A percentile compares a stretch with the other conserved stretches of the same genome.
Conservation (phyloP, 2,888 invertebrate species). For the Ophion slaviceki region DNA sequence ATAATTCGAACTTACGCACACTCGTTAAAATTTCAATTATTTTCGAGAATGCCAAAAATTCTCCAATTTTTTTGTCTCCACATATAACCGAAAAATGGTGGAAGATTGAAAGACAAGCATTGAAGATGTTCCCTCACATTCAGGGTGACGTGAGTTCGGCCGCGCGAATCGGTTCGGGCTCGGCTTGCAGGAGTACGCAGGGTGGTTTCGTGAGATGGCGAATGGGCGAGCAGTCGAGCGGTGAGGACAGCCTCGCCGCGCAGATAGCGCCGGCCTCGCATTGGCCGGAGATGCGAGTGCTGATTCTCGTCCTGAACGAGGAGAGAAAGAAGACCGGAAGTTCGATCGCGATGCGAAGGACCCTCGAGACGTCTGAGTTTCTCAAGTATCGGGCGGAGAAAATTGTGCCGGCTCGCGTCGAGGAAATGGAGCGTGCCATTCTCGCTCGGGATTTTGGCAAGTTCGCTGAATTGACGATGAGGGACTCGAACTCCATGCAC, state of each 20-base stretch:
- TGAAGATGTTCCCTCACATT: background rate
- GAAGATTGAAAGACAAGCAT: background rate
- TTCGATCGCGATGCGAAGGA: conserved; percentile 94
- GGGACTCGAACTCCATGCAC: conserved; percentile 99
- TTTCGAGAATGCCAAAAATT: too few species aligned
- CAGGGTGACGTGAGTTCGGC: conserved; percentile 90
- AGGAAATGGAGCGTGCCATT: conserved; percentile 87
- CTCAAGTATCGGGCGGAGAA: conserved; percentile 89
- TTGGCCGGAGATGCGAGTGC: conserved; percentile 95
- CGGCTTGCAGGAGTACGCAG: conserved; percentile 96
- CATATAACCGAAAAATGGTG: too few species aligned
- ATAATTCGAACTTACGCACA: too few species aligned
- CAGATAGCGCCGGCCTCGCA: conserved; percentile 90
- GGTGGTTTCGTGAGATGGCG: conserved; percentile 99
- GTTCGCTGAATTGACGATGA: conserved; percentile 98
- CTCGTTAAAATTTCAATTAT: too few species aligned
- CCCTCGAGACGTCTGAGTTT: conserved; percentile 92
- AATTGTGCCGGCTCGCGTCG: conserved; percentile 90
- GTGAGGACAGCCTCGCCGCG: conserved; percentile 90
- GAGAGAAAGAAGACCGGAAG: conserved; percentile 93
- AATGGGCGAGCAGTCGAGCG: conserved; percentile 87
- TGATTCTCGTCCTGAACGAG: conserved; percentile 94
- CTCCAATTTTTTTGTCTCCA: too few species aligned
- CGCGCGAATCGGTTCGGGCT: conserved; percentile 96
- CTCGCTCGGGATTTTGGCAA: conserved; percentile 89